Evolutionary conservation across 2,888 invertebrate genomes (phyloP), one percentile per base, ranked within the genome.

Genomic region (Drosophila mimica): DNA sequence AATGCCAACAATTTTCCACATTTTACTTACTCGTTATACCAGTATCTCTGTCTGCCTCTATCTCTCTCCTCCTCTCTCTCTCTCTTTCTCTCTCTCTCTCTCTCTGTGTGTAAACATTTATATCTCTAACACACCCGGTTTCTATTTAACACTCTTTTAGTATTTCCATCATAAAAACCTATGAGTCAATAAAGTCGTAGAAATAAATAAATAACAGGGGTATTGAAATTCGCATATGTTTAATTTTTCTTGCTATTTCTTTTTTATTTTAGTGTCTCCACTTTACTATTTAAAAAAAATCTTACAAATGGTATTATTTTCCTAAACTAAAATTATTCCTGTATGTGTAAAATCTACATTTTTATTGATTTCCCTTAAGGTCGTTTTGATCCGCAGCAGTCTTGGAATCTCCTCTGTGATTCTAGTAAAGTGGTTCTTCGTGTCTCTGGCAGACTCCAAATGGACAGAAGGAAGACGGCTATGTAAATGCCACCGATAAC

Each of bases 361-460:
- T 20, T 8, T 7, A 15, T 17, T n/a, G 28, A 11, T 11, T 38
- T 48, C 17, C 2, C n/a, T 30, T 36, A 36, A 30, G 31, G 15
- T 8, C 1, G 4, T 6, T n/a, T 25, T 7, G 8, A 46, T 7
- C 6, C 52, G 11, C 43, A 52, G 20, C 67, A 33, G 1, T 51
- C 57, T 7, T 43, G 62, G 48, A 92, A 92, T 51, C 73, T 82
- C 0, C 63, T 53, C 46, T 85, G 81, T 8, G 92, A 85, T 25
- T 87, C 85, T 0, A 83, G 77, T 36, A 92, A 57, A 0, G 90
- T 86, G 3, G 76, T 73, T 25, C 61, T 15, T 53, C 79, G 87
- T 0, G 93, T 92, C 75, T 92, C 93, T 4, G 92, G 92, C 64
- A 91, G 62, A 4, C 57, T 48, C 8, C 73, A 34, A 30, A 86